Conservation (phyloP, 2,113 vertebrate genomes). For the Oreochromis tanganicae region DNA sequence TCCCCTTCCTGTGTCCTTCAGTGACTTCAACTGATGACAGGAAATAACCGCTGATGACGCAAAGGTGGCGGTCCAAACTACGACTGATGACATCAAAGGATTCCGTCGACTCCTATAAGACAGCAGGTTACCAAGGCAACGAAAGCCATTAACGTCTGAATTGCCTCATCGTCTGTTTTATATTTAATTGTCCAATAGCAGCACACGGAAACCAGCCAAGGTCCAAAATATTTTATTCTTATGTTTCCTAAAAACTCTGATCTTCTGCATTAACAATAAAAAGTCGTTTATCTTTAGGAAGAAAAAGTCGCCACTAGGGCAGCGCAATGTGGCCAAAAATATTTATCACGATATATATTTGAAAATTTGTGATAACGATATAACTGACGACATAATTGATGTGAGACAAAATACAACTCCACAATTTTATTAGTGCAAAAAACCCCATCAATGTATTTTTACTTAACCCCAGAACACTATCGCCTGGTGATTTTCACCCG, state of each 20-base stretch:
- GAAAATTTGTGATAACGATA: neutral
- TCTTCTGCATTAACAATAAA: neutral
- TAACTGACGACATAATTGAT: neutral
- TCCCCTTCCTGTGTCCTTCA: neutral
- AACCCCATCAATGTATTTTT: too few relatives aligned
- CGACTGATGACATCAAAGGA: neutral
- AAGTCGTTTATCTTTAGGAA: rapidly evolving
- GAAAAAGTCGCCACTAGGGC: rapidly evolving
- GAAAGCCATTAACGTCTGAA: rapidly evolving
- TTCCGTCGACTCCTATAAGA: neutral
- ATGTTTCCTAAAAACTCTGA: neutral
- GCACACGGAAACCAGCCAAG: neutral
- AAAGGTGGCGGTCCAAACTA: rapidly evolving
- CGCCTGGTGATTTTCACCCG: too few relatives aligned
- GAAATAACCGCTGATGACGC: neutral
- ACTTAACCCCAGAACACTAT: too few relatives aligned
- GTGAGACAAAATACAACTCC: neutral
- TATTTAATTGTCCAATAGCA: neutral
- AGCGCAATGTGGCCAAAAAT: neutral
- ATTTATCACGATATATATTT: neutral
- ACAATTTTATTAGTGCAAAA: neutral
- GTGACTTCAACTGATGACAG: neutral
- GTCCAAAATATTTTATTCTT: neutral
- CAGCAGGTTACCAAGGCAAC: neutral
- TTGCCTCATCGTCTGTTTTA: neutral